A percentile compares a stretch with the other conserved stretches of the same genome.
phyloP scores from a whole-genome alignment of 1,140 invertebrate species.

The Drosophila gunungcola region DNA sequence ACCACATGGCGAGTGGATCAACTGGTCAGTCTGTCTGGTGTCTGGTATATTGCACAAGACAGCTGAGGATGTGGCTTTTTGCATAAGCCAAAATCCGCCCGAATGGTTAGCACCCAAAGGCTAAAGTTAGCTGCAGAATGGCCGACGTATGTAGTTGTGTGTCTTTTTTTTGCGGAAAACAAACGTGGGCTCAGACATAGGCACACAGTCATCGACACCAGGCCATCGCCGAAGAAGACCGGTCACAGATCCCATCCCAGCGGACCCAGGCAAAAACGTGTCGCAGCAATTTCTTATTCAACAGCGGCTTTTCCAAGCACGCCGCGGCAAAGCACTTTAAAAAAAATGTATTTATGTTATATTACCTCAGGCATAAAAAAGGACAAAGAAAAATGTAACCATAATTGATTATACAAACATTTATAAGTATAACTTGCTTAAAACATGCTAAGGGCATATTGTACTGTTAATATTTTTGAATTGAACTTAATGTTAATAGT shows the following conservation, averaged over 20 bases:
- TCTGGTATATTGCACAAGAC: constrained; percentile 53
- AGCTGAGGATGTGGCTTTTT: constrained; percentile 50
- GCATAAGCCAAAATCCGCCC: constrained; percentile 49
- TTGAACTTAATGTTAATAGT: no score
- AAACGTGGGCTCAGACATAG: constrained; percentile 31
- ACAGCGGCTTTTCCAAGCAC: constrained; percentile 63
- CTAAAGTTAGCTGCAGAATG: constrained; percentile 73
- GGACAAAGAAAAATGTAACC: no score
- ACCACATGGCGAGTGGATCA: constrained; percentile 48
- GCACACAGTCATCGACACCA: constrained; percentile 45
- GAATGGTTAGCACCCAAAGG: constrained; percentile 69
- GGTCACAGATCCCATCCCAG: constrained; percentile 30
- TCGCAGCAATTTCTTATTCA: constrained; percentile 77
- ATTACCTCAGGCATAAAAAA: background rate
- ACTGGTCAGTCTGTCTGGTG: constrained; percentile 22
- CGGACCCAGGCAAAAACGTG: constrained; percentile 69
- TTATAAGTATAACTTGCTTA: no score
- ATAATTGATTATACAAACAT: no score
- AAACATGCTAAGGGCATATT: no score
- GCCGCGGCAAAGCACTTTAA: constrained; percentile 21
- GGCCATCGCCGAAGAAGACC: constrained; percentile 24
- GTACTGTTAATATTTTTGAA: no score
- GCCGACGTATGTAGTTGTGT: constrained; percentile 36
- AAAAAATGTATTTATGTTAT: background rate
- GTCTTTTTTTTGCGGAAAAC: constrained; percentile 43